Conservation (phyloP, 2,888 invertebrate genomes). For the Andrena bucephala region DNA sequence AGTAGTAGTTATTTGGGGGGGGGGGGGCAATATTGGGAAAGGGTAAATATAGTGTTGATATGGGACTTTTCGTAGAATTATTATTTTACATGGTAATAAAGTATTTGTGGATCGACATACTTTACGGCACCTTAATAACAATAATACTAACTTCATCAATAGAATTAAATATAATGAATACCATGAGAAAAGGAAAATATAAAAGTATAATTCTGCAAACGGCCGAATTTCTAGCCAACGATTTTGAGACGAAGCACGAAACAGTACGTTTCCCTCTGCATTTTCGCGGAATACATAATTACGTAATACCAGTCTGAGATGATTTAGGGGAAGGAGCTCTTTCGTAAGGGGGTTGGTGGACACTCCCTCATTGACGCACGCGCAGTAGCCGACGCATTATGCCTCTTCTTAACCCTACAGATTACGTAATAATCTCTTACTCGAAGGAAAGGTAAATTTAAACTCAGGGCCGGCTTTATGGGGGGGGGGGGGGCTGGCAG, state of each 20-base stretch:
- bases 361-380: conserved; percentile 61
- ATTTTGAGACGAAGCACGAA: conserved; percentile 35
- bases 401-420: conserved; percentile 53
- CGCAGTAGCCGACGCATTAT: conserved; percentile 58
- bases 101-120: no score
- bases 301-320: conserved; percentile 76
- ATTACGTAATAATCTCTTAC: conserved; percentile 28
- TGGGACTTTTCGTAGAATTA: no score
- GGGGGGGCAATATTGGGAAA: no score
- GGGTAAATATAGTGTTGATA: no score
- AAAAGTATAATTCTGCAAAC: conserved; percentile 55
- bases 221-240: conserved; percentile 35
- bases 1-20: no score
- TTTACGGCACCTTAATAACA: no score
- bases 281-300: conserved; percentile 80
- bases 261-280: conserved; percentile 75
- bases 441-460: neutral
- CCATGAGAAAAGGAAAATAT: conserved; percentile 23
- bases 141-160: neutral
- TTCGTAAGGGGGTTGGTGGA: conserved; percentile 61
- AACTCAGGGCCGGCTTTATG: no score
- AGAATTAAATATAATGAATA: neutral
- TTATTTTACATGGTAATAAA: no score
- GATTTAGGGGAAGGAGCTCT: conserved; percentile 67
- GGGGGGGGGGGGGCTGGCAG: no score